Evolutionary conservation across 2,113 vertebrate genomes (phyloP).

Genomic region (Prunella himalayana): DNA sequence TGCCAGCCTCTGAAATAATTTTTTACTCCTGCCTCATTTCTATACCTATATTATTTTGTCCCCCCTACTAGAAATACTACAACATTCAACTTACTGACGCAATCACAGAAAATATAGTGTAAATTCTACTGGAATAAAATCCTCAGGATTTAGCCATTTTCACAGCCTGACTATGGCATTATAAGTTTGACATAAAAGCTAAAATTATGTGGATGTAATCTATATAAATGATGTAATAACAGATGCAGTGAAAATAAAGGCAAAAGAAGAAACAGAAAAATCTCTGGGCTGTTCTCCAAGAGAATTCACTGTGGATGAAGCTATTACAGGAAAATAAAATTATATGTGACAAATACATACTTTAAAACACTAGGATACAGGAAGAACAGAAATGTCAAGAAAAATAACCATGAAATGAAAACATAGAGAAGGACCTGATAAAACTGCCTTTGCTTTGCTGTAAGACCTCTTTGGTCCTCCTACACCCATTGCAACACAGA

Average conservation of each 20-base stretch:
- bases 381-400: not conserved
- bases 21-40: not conserved
- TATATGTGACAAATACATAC: constrained; percentile 11
- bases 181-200: not conserved
- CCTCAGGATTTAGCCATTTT: not conserved
- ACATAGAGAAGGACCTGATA: not conserved
- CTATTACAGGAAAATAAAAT: not conserved
- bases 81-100: not conserved
- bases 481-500: not conserved
- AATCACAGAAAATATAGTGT: not conserved
- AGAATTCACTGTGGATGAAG: not conserved
- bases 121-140: not conserved
- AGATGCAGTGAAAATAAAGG: constrained; percentile 10
- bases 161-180: not conserved
- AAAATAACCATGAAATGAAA: not conserved
- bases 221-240: constrained; percentile 21
- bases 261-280: constrained; percentile 26
- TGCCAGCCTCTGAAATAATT: not conserved
- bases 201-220: not conserved
- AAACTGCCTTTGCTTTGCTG: not conserved
- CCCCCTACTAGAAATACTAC: not conserved
- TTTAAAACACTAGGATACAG: not conserved
- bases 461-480: not conserved
- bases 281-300: constrained; percentile 13
- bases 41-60: not conserved